A percentile compares a stretch with the other conserved stretches of the same genome.
phyloP scores from a whole-genome alignment of 2,797 vertebrate species.

The Catharus ustulatus region DNA sequence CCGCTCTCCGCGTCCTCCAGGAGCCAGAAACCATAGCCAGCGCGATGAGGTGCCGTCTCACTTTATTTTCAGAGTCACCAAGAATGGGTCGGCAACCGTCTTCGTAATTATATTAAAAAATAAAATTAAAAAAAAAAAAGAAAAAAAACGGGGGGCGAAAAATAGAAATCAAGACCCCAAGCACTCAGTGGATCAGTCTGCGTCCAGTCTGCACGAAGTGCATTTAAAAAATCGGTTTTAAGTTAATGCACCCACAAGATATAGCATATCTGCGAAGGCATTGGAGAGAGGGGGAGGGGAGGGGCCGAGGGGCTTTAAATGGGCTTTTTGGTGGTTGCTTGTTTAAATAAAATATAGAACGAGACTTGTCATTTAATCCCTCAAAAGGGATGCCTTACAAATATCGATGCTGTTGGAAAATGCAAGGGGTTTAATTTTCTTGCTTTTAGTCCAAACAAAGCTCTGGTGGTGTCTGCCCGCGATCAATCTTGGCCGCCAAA shows the following conservation, averaged over 20 bases:
- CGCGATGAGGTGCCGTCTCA: not conserved
- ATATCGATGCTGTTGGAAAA: conserved; percentile 80
- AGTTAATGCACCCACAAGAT: conserved; percentile 59
- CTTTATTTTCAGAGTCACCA: conserved; percentile 3
- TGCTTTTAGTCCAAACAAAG: conserved; percentile 99
- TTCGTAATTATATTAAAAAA: not conserved
- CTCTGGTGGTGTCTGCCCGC: conserved; percentile 88
- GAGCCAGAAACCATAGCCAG: not conserved
- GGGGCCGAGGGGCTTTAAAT: conserved; percentile 50
- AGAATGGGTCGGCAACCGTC: not conserved
- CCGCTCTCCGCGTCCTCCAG: not conserved
- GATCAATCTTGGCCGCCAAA: conserved; percentile 99
- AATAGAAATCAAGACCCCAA: not conserved
- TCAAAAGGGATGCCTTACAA: conserved; percentile 70
- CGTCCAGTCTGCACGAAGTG: conserved; percentile 1
- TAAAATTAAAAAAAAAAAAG: not conserved
- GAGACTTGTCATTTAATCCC: conserved; percentile 69
- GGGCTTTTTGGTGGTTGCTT: conserved; percentile 64
- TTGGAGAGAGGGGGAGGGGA: conserved; percentile 69
- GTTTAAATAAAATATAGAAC: conserved; percentile 74
- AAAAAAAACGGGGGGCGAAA: fast-evolving
- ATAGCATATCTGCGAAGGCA: conserved; percentile 59
- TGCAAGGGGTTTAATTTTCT: conserved; percentile 84
- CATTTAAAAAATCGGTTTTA: conserved; percentile 42
- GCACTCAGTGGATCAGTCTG: conserved; percentile 4